Conservation (phyloP, 1,140 invertebrate species). For the Caenorhabditis brenneri region DNA sequence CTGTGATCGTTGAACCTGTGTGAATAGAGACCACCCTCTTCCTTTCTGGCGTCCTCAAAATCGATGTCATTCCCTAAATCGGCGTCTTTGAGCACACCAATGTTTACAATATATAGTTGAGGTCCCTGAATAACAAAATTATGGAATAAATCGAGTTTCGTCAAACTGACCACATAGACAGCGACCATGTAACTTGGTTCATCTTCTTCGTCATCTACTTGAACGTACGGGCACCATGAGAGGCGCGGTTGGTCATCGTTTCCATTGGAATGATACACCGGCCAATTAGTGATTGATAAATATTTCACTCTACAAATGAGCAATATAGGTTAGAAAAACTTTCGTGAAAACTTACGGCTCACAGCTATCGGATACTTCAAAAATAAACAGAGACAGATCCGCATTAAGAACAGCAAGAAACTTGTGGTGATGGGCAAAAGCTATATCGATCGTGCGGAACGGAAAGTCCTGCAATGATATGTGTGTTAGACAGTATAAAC, state of each 20-base stretch:
- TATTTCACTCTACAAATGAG: not conserved
- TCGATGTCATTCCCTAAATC: not conserved
- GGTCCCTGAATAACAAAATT: not conserved
- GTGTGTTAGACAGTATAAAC: not conserved
- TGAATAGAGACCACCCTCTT: not conserved
- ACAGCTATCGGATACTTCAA: not conserved
- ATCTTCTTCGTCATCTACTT: not conserved
- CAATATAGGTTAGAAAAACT: not conserved
- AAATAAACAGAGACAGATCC: not conserved
- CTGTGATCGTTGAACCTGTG: not conserved
- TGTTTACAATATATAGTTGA: not conserved
- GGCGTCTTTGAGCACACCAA: not conserved
- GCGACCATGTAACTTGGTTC: not conserved
- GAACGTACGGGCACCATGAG: conserved; percentile 19
- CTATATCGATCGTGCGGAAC: not conserved
- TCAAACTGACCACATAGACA: not conserved
- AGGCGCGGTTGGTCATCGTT: not conserved
- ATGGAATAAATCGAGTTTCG: not conserved
- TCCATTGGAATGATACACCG: not conserved
- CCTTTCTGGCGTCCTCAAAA: conserved; percentile 1
- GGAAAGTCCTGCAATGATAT: not conserved
- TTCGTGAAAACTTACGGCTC: not conserved
- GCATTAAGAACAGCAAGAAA: conserved; percentile 10
- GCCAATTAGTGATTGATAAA: not conserved
- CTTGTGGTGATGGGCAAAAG: not conserved